phyloP scores from a whole-genome alignment of 1,140 invertebrate genomes.

The Drosophila leontia region DNA sequence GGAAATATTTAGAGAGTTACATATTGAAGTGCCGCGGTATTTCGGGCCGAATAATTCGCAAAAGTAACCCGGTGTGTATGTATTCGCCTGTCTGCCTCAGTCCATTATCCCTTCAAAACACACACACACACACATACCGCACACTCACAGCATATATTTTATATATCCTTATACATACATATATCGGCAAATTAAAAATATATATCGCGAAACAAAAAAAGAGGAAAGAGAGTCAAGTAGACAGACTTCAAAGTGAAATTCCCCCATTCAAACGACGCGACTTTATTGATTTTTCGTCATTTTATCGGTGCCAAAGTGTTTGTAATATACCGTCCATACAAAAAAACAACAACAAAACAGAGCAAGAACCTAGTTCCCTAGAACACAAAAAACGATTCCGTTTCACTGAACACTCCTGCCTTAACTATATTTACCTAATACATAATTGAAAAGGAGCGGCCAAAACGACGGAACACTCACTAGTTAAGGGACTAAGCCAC shows the following conservation, averaged over 20 bases:
- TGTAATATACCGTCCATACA: conserved; percentile 67
- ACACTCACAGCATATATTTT: conserved; percentile 31
- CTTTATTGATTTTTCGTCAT: conserved; percentile 48
- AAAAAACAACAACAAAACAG: conserved; percentile 30
- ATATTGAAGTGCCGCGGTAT: conserved; percentile 33
- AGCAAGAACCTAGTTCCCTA: conserved; percentile 49
- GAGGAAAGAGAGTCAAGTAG: not conserved
- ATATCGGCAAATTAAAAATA: conserved; percentile 52
- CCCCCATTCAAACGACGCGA: conserved; percentile 12
- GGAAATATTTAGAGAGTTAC: conserved; percentile 3
- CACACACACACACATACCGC: conserved; percentile 15
- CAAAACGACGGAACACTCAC: conserved; percentile 11
- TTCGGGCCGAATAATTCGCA: conserved; percentile 19
- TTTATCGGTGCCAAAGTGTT: conserved; percentile 72
- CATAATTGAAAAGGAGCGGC: conserved; percentile 40
- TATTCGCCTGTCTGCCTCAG: conserved; percentile 59
- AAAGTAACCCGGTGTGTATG: conserved; percentile 47
- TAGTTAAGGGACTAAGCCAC: conserved; percentile 20
- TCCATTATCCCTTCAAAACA: conserved; percentile 45
- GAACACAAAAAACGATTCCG: conserved; percentile 65
- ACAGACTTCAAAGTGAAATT: conserved; percentile 56
- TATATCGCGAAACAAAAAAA: conserved; percentile 56
- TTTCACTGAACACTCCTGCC: conserved; percentile 76
- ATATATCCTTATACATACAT: conserved; percentile 33
- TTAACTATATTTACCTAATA: conserved; percentile 62